These are phyloP conservation scores for Tetrapedia diversipes DNA, from an alignment of 2,888 invertebrate species.

Conservation along the genomic window DNA sequence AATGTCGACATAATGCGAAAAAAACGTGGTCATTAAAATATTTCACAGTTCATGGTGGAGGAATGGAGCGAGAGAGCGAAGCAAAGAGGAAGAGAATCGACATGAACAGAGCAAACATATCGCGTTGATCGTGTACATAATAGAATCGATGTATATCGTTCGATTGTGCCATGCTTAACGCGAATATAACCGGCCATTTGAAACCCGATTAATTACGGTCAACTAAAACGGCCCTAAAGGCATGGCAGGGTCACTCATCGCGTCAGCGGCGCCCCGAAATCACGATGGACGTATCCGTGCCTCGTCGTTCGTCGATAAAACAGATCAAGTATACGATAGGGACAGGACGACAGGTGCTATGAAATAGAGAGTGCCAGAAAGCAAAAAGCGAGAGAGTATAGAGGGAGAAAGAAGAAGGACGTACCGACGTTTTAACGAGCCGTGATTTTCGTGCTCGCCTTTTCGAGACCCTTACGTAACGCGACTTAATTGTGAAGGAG, in stretches of 20 bases:
- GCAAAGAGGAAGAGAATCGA: background rate
- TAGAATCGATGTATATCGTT: slow-evolving; percentile 57
- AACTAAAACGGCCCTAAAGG: slow-evolving; percentile 62
- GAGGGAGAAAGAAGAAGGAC: slow-evolving; percentile 20
- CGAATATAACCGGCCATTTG: slow-evolving; percentile 59
- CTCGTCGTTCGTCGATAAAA: slow-evolving; percentile 60
- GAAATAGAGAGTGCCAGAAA: slow-evolving; percentile 56
- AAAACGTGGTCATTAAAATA: slow-evolving; percentile 17
- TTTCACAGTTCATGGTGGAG: background rate
- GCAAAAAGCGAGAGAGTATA: slow-evolving; percentile 39
- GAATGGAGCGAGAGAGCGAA: background rate
- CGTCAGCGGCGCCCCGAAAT: slow-evolving; percentile 62
- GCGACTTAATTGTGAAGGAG: slow-evolving; percentile 82
- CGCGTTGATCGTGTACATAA: slow-evolving; percentile 28
- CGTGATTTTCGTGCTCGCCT: slow-evolving; percentile 79
- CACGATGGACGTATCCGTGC: slow-evolving; percentile 55
- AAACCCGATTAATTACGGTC: slow-evolving; percentile 66
- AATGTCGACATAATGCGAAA: slow-evolving; percentile 12
- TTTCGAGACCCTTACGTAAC: slow-evolving; percentile 81
- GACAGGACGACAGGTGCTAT: slow-evolving; percentile 58
- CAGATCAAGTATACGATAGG: slow-evolving; percentile 59
- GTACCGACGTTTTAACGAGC: slow-evolving; percentile 72
- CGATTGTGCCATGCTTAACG: slow-evolving; percentile 53
- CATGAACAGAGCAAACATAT: slow-evolving; percentile 27
- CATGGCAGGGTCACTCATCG: slow-evolving; percentile 56